Evolutionary conservation across 1,140 invertebrate species (phyloP), one percentile per base, ranked within the genome.

Genomic region (Ips nitidus): DNA sequence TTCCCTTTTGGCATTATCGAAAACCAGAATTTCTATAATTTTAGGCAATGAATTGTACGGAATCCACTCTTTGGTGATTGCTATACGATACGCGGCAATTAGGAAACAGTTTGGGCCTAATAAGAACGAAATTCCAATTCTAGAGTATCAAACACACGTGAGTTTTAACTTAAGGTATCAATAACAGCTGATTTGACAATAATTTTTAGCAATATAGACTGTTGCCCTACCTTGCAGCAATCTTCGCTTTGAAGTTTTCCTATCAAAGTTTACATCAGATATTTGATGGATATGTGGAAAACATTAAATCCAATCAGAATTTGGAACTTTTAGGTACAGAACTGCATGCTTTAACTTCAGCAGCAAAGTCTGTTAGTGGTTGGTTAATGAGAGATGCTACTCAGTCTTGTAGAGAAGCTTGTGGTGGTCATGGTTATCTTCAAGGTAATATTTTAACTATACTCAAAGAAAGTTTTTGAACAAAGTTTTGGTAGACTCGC

Each of bases 381-480:
- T 98, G 96, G 96, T 84, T 86, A 1, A 89, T 89, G 55, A 83
- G 92, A 52, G 89, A 94, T 81, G 90, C 89, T 4, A 92, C 96
- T 73, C 95, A 98, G 81, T 94, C 98, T 81, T 94, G 91, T 75
- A 82, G 95, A 74, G 94, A 96, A 82, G 90, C 93, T 3, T 96
- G 94, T 80, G 95, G 93, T 7, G 94, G 94, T 53, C 90, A 92
- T 78, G 90, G 90, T 2, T 92, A 89, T 76, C 81, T 92, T 2
- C 85, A 91, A 86, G 88, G 94, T 85, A 82, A 66, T 4, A 57
- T 37, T 47, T 56, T 6, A 1, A 50, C 7, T 50, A 50, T 8
- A 50, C 45, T 50, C 22, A 50, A 50, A 50, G 45, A 50, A 3
- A 8, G 22, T 50, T 50, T 22, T 22, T 22, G 22, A 22, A 22